Evolutionary conservation across 2,888 invertebrate species (phyloP), one percentile per base, ranked within the genome.

Genomic region (Idaea straminata): DNA sequence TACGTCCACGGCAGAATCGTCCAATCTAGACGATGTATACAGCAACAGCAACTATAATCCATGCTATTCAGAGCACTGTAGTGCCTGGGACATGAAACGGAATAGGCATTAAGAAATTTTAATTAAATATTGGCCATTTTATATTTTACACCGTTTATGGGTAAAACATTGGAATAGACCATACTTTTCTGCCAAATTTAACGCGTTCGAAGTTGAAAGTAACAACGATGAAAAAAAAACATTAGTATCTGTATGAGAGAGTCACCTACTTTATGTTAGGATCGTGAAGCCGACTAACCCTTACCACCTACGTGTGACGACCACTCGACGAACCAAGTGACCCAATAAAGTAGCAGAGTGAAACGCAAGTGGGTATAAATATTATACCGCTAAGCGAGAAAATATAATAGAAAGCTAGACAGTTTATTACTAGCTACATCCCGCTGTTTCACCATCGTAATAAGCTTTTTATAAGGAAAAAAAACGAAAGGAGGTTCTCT

Each of bases 261-360:
- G 47, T 47, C 73, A 77, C 68, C 34, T 13, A 59, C 34, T 25
- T 72, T 65, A 65, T 57, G 73, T 71, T 75, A 74, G 76, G 82
- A 77, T 79, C 76, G 80, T 82, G 79, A 79, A 78, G 78, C 72
- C 79, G 81, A 77, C 80, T 82, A 81, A 79, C 82, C 82, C 80
- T 83, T 85, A 85, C 86, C 85, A 84, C 84, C 83, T 66, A 61
- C 63, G 59, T 65, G 59, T 59, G 16, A 74, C 75, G 77, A 74
- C 76, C 75, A 71, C 75, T 72, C 78, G 77, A 71, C 80, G 79
- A 80, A 76, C 82, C 79, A 73, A 78, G 78, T 84, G 87, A 87
- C 86, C 86, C 78, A 86, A 79, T 88, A 86, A 84, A 80, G 77
- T 80, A 81, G 66, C 76, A 74, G 64, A 72, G 70, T 75, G 68